A percentile compares a stretch with the other conserved stretches of the same genome.
Evolutionary conservation across 2,113 vertebrate genomes (phyloP).

Genomic region (Bothrops jararaca): DNA sequence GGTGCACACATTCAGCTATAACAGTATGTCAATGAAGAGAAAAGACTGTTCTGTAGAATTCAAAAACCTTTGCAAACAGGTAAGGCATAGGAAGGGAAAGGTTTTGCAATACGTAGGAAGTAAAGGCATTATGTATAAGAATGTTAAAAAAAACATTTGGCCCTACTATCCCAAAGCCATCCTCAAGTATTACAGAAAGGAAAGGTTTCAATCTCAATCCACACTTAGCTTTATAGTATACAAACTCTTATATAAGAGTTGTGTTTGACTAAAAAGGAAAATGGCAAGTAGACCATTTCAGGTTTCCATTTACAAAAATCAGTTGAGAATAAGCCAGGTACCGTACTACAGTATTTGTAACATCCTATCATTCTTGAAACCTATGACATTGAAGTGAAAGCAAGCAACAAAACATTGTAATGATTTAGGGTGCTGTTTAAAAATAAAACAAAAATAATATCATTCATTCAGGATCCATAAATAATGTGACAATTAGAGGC

Average conservation of each 20-base stretch:
- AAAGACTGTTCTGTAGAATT: conserved; percentile 29
- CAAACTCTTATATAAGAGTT: conserved; percentile 9
- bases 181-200: conserved; percentile 31
- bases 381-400: conserved; percentile 42
- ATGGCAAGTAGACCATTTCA: conserved; percentile 29
- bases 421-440: background rate
- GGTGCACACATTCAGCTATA: conserved; percentile 31
- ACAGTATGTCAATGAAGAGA: conserved; percentile 39
- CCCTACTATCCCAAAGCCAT: conserved; percentile 35
- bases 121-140: background rate
- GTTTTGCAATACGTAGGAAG: conserved; percentile 34
- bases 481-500: background rate
- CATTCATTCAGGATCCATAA: conserved; percentile 4
- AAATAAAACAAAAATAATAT: background rate
- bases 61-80: conserved; percentile 44
- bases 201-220: conserved; percentile 44
- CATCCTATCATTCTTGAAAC: conserved; percentile 41
- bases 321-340: conserved; percentile 30
- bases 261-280: conserved; percentile 29
- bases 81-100: conserved; percentile 4
- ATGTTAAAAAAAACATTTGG: background rate
- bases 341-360: conserved; percentile 20
- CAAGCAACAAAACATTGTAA: conserved; percentile 23
- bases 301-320: conserved; percentile 11
- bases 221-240: conserved; percentile 30